phyloP scores from a whole-genome alignment of 2,888 invertebrate genomes.

The Monochamus alternatus region DNA sequence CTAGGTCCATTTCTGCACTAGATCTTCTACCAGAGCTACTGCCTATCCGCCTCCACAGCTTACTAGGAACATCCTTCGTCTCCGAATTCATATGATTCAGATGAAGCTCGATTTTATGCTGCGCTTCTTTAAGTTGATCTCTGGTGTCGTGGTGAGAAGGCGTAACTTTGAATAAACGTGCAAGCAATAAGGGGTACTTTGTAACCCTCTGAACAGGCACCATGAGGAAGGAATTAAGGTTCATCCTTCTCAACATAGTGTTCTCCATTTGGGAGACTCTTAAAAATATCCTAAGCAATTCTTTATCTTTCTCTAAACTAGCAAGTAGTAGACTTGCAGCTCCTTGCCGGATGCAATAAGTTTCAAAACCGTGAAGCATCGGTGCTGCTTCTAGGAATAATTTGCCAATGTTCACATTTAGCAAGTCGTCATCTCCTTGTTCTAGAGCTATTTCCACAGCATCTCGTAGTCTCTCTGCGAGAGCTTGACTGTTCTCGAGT shows the following conservation, averaged over 20 bases:
- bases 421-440: conserved; percentile 87
- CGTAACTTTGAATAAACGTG: conserved; percentile 92
- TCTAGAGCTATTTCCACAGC: conserved; percentile 89
- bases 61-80: conserved; percentile 92
- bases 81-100: conserved; percentile 96
- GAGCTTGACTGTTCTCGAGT: conserved; percentile 86
- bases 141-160: conserved; percentile 87
- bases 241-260: conserved; percentile 92
- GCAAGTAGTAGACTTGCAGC: conserved; percentile 90
- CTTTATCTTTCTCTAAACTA: conserved; percentile 95
- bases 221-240: conserved; percentile 98
- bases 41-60: conserved; percentile 91
- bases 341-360: conserved; percentile 95
- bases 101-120: conserved; percentile 93
- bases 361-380: conserved; percentile 96
- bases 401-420: conserved; percentile 92
- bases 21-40: conserved; percentile 79
- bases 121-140: conserved; percentile 88
- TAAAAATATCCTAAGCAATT: conserved; percentile 92
- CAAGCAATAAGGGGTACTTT: conserved; percentile 94
- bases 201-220: conserved; percentile 98
- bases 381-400: conserved; percentile 92
- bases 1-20: conserved; percentile 89
- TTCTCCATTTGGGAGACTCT: conserved; percentile 98
- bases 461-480: conserved; percentile 90